Conservation (phyloP, 2,797 vertebrate species). For the Macropus fuliginosus region DNA sequence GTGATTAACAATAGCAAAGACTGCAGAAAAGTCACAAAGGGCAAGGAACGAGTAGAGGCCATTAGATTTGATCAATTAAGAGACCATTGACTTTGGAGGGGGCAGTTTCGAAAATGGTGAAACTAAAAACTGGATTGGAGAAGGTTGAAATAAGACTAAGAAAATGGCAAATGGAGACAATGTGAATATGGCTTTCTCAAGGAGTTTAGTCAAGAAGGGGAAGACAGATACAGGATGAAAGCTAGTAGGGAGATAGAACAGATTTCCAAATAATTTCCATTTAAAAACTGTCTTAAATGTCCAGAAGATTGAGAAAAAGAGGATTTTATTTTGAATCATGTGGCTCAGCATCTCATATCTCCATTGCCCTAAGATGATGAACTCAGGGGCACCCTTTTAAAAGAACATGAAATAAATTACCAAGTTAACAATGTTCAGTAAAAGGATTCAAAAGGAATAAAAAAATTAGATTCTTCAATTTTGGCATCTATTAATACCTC, state of each 20-base stretch:
- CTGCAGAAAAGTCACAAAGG: neutral
- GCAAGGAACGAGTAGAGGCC: neutral
- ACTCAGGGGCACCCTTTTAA: neutral
- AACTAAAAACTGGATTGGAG: neutral
- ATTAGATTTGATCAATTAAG: neutral
- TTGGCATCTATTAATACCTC: slow-evolving; percentile 60
- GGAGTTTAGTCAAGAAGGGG: neutral
- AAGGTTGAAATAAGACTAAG: neutral
- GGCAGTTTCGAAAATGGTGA: neutral
- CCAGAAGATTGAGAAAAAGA: neutral
- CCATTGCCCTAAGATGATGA: rapidly evolving
- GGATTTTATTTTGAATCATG: neutral
- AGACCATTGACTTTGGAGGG: neutral
- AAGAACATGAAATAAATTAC: neutral
- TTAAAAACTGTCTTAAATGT: neutral
- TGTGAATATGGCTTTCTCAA: neutral
- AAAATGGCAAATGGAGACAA: neutral
- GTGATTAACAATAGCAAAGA: neutral
- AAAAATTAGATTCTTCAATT: slow-evolving; percentile 38
- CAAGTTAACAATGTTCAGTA: neutral
- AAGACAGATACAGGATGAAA: neutral
- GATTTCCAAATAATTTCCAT: neutral
- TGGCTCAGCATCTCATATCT: neutral
- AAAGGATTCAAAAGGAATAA: slow-evolving; percentile 47
- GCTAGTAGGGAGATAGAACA: neutral